Conservation (phyloP, 2,888 invertebrate species). For the Mamestra brassicae region DNA sequence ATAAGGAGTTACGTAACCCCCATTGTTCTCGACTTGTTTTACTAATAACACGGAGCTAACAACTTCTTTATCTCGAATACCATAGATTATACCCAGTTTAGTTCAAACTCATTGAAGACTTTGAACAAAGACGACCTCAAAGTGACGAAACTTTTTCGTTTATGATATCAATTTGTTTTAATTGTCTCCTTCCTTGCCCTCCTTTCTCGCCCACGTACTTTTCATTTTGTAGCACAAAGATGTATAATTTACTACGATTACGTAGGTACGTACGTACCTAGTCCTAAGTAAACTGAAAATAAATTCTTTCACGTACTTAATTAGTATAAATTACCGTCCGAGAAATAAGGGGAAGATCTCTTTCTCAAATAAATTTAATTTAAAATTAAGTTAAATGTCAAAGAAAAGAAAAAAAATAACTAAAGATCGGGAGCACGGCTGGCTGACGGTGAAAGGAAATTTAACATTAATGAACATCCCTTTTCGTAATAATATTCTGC, state of each 20-base stretch:
- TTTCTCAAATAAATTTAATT: constrained; percentile 62
- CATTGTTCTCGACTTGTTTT: constrained; percentile 62
- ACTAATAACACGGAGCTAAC: constrained; percentile 60
- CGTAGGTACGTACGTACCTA: neutral
- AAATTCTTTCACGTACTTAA: constrained; percentile 41
- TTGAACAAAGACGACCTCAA: constrained; percentile 27
- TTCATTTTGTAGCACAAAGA: neutral
- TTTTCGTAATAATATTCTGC: constrained; percentile 68
- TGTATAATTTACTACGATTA: neutral
- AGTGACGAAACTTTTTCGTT: constrained; percentile 29
- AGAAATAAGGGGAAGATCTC: constrained; percentile 53
- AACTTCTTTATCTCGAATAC: constrained; percentile 51
- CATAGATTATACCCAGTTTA: constrained; percentile 42
- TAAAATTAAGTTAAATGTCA: constrained; percentile 66
- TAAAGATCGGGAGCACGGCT: constrained; percentile 63
- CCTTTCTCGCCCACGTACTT: neutral
- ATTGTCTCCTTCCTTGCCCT: constrained; percentile 14
- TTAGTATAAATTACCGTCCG: constrained; percentile 52
- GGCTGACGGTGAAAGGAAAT: constrained; percentile 71
- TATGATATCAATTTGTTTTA: constrained; percentile 35
- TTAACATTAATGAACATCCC: constrained; percentile 72
- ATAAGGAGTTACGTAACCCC: constrained; percentile 58
- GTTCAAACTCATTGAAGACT: constrained; percentile 36
- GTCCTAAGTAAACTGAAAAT: constrained; percentile 40
- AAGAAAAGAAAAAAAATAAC: constrained; percentile 65